Percentiles rank a stretch among this genome's conserved stretches.
Evolutionary conservation across 92 coral and sea anemone species (phyloP).

Genomic region (Palythoa caribaeorum): DNA sequence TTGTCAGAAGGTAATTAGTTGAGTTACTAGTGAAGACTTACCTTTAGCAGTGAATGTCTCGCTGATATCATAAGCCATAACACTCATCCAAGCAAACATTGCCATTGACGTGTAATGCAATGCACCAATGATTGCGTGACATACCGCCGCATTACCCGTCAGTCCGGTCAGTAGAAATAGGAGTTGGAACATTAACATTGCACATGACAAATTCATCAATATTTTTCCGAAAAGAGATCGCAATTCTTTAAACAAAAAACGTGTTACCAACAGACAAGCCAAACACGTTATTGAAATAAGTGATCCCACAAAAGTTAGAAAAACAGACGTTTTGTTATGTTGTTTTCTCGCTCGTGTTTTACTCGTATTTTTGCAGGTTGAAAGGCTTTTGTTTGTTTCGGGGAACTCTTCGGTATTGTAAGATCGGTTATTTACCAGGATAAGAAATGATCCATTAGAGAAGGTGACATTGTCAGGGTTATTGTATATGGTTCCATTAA

Average conservation of each 20-base stretch:
- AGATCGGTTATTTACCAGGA: not conserved
- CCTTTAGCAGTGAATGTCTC: slow-evolving; percentile 3
- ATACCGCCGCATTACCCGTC: not conserved
- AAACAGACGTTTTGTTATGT: not conserved
- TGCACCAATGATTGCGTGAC: not conserved
- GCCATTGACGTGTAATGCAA: not conserved
- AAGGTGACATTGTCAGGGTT: not conserved
- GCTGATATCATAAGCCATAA: slow-evolving; percentile 8
- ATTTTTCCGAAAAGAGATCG: slow-evolving; percentile 3
- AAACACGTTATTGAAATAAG: slow-evolving; percentile 1
- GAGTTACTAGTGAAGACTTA: not conserved
- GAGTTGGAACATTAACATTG: not conserved
- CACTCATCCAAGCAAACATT: slow-evolving; percentile 23
- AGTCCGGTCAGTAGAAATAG: not conserved
- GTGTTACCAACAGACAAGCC: not conserved
- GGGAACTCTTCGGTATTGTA: not conserved
- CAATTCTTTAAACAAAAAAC: not conserved
- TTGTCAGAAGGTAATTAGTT: no score
- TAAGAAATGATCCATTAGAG: not conserved
- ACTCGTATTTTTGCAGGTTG: not conserved
- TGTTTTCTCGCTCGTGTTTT: not conserved
- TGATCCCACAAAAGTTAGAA: not conserved
- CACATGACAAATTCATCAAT: slow-evolving; percentile 9
- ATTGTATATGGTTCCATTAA: not conserved
- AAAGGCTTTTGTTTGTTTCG: not conserved